phyloP scores from a whole-genome alignment of 2,113 vertebrate species.

The Siniperca knerii region DNA sequence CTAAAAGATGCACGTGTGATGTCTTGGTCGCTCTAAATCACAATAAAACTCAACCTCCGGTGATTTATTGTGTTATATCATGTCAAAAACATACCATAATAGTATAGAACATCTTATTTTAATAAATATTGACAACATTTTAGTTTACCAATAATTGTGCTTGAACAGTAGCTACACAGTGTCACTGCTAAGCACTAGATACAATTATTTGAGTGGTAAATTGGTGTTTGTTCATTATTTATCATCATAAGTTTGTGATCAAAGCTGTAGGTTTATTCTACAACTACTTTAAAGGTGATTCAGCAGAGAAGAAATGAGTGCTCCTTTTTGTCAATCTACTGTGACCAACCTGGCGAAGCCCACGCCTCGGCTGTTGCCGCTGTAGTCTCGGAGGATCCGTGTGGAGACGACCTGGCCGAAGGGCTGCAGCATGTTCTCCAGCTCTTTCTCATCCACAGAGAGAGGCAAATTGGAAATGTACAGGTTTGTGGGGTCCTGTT shows the following conservation, averaged over 20 bases:
- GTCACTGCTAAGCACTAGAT: not conserved
- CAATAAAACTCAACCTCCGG: not conserved
- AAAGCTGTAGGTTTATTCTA: not conserved
- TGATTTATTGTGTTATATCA: not conserved
- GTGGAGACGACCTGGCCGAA: conserved; percentile 96
- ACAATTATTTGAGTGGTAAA: not conserved
- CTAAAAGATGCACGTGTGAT: not conserved
- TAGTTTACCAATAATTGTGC: not conserved
- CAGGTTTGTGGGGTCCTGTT: conserved; percentile 94
- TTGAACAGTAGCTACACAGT: not conserved
- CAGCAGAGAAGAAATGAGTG: not conserved
- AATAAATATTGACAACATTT: not conserved
- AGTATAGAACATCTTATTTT: not conserved
- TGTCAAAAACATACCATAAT: not conserved
- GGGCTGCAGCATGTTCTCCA: conserved; percentile 97
- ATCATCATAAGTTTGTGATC: not conserved
- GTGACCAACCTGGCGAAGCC: conserved; percentile 96
- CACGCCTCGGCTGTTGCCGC: conserved; percentile 96
- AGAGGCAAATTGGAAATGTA: conserved; percentile 99
- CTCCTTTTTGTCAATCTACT: not conserved
- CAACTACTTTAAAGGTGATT: not conserved
- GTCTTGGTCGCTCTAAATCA: not conserved
- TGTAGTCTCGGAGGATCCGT: conserved; percentile 98
- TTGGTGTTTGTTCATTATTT: not conserved
- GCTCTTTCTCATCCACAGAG: conserved; percentile 98